Base-by-base conservation (phyloP, 2,888 invertebrate genomes). In the Syrphus vitripennis region DNA sequence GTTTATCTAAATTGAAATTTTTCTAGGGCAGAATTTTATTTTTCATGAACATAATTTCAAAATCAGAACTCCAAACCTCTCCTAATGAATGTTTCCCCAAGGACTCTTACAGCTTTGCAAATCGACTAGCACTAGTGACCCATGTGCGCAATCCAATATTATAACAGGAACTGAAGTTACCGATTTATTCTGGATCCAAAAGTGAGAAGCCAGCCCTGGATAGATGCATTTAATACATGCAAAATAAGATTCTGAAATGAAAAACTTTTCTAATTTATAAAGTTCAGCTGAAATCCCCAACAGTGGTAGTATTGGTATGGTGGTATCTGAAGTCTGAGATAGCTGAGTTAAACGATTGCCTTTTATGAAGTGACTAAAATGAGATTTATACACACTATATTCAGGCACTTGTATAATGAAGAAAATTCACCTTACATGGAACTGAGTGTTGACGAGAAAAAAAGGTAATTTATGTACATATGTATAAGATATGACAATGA, bases 221-320 rank as follows among this genome's bases (percentile, higher is more conserved):
- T 34, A 5, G 29, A 45, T 65, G 65, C 65, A 48, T 31, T 45
- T 65, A 45, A 45, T 42, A 19, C 6, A 65, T 45, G 65, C 29
- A 65, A n/a, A n/a, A 65, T 29, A 45, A 45, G 45, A 65, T 65
- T 31, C 12, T 42, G 45, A 26, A 65, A 19, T 19, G 31, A 72
- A 34, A 72, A 72, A 72, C 29, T 72, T 72, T 72, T 72, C 71
- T 59, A 72, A 72, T 72, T 72, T 72, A 59, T 59, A 72, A 72
- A 72, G 71, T 72, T 72, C 59, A n/a, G 45, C 34, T 29, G 29
- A 45, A 29, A 42, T 45, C 45, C 29, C 31, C 65, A 7, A 1
- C n/a, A 26, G 5, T 26, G 24, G 50, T 24, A 24, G 50, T 10
- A 3, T 34, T 34, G 34, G 34, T 6, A 10, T 7, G 34, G 12